A percentile compares a stretch with the other conserved stretches of the same genome.
phyloP scores from a whole-genome alignment of 2,797 vertebrate genomes.

The Bradypodion ventrale region DNA sequence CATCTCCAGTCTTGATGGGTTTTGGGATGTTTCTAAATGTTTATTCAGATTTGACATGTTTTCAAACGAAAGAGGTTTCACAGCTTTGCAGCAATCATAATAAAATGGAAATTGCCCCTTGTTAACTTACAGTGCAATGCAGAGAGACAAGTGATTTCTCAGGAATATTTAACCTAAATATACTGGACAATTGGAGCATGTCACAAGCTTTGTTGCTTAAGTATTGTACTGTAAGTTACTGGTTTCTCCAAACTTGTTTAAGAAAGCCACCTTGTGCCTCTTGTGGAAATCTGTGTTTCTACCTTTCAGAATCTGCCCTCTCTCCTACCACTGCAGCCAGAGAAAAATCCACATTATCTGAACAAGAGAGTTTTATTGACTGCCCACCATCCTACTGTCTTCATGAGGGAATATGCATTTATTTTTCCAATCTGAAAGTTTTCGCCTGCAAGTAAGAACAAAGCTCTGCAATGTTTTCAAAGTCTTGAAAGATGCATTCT shows the following conservation, averaged over 20 bases:
- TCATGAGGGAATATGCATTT: slow-evolving; percentile 86
- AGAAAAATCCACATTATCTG: slow-evolving; percentile 34
- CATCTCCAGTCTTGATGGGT: neutral
- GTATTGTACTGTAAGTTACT: neutral
- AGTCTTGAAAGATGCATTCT: neutral
- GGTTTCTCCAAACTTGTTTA: neutral
- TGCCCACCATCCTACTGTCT: slow-evolving; percentile 90
- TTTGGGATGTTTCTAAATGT: neutral
- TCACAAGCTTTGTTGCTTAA: neutral
- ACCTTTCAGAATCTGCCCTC: slow-evolving; percentile 62
- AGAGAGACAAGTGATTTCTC: neutral
- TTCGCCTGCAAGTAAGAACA: slow-evolving; percentile 91
- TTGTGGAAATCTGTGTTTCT: no score
- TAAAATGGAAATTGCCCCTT: neutral
- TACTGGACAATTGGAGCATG: neutral
- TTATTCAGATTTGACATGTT: neutral
- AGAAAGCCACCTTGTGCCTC: neutral
- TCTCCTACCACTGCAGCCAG: slow-evolving; percentile 21
- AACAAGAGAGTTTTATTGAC: slow-evolving; percentile 59
- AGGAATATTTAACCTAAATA: neutral
- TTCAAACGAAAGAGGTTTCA: neutral
- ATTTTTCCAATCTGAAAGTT: slow-evolving; percentile 82
- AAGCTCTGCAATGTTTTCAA: neutral
- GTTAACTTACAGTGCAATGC: neutral
- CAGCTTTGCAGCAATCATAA: neutral